Base-by-base conservation (phyloP, 1,140 invertebrate species). In the Cherax quadricarinatus region DNA sequence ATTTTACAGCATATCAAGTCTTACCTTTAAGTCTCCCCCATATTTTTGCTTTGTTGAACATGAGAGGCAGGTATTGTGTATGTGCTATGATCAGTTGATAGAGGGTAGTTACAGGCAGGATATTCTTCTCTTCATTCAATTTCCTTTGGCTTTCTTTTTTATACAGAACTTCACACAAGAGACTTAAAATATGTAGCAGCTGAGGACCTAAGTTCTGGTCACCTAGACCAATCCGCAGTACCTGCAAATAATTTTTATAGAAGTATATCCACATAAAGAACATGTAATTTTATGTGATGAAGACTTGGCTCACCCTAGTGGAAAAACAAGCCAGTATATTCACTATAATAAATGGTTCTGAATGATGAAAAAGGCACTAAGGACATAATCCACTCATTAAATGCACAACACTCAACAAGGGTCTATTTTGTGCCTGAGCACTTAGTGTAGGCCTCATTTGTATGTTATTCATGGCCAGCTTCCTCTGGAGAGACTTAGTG, bases 31-130 rank as follows among this genome's bases (percentile, higher is more conserved):
- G 86, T 14, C 16, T 60, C 51, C 73, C 86, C 86, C 78, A 80
- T 4, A 66, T 53, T 30, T 60, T 75, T n/a, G 51, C 86, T 88
- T 53, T 57, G n/a, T 62, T 81, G 57, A 81, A 88, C 86, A 88
- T 88, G 57, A 88, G 86, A 30, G 86, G 14, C 4, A 81, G 53
- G 24, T 88, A 88, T 78, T 88, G 86, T 7, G 86, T 60, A 53
- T 88, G 86, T 14, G 48, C 78, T 6, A 88, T 88, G 86, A 88
- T 62, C 86, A 88, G 80, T 14, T 80, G 49, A 75, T 88, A 88
- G 5, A 88, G n/a, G 4, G 86, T 88, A n/a, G 21, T 88, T 41
- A 80, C 48, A 14, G 86, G 86, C 21, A 88, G 78, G 48, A 62
- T 18, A 78, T 51, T 41, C 6, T 88, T 78, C 62, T 62, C 78